Evolutionary conservation across 2,113 vertebrate species (phyloP).

Genomic region (Seriola aureovittata): DNA sequence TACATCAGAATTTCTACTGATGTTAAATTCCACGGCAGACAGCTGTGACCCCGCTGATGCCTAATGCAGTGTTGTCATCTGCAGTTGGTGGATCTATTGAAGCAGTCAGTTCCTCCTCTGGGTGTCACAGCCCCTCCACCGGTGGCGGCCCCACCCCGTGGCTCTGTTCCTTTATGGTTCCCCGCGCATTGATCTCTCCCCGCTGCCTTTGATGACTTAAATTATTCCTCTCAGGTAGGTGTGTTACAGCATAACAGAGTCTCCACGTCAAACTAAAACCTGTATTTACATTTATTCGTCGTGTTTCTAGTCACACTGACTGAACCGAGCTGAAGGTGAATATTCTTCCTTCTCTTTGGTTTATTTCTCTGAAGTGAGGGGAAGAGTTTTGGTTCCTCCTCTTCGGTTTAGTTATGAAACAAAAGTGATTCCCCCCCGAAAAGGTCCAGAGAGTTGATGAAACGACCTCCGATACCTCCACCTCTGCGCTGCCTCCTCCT

Average conservation of each 20-base stretch:
- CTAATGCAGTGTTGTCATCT: not conserved
- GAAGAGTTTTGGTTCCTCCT: not conserved
- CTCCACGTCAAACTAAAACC: constrained; percentile 22
- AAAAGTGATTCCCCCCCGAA: not conserved
- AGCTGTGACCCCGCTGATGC: not conserved
- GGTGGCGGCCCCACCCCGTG: constrained; percentile 15
- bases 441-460: not conserved
- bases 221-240: constrained; percentile 34
- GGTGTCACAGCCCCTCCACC: constrained; percentile 12
- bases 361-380: not conserved
- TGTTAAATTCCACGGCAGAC: not conserved
- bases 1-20: not conserved
- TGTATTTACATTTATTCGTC: constrained; percentile 23
- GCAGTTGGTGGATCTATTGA: not conserved
- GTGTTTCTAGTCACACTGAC: constrained; percentile 18
- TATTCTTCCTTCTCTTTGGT: not conserved
- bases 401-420: not conserved
- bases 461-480: too few relatives aligned
- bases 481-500: too few relatives aligned
- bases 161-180: constrained; percentile 10
- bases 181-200: constrained; percentile 21
- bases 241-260: not conserved
- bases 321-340: not conserved
- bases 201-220: constrained; percentile 5
- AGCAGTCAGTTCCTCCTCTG: not conserved